Conservation (phyloP, 35 echinoderm and acorn worm genomes). For the Amphiura filiformis region DNA sequence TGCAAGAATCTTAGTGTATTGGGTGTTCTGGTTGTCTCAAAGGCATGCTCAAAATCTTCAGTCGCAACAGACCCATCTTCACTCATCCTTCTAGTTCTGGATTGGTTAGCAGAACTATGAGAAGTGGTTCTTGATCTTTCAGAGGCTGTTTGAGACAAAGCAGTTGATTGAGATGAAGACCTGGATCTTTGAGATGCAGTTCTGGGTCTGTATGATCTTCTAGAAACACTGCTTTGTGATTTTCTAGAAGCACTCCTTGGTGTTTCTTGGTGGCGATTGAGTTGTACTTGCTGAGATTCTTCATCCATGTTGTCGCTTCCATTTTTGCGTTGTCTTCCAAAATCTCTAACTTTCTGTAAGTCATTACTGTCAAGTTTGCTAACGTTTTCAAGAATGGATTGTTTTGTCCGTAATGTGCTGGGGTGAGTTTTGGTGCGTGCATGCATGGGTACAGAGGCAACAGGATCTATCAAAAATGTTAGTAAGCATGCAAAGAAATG, state of each 20-base stretch:
- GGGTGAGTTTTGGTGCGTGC: neutral
- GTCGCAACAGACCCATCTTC: conserved; percentile 69
- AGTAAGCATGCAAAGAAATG: neutral
- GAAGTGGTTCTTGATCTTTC: neutral
- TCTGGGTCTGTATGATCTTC: neutral
- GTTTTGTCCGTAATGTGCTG: neutral
- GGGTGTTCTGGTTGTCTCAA: conserved; percentile 27
- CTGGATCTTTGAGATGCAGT: conserved; percentile 10
- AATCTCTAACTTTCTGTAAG: neutral
- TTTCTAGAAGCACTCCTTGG: neutral
- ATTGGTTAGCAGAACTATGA: neutral
- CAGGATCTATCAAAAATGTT: neutral
- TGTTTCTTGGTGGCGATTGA: neutral
- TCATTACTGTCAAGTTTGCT: neutral
- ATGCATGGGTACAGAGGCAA: neutral
- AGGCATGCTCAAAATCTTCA: conserved; percentile 72
- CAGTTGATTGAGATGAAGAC: neutral
- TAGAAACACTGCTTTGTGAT: neutral
- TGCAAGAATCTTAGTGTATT: neutral
- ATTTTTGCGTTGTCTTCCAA: neutral
- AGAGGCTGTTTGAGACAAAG: neutral
- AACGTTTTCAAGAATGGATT: neutral
- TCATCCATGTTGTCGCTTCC: neutral
- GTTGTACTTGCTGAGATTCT: neutral
- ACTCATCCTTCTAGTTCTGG: neutral